phyloP scores from a whole-genome alignment of 2,113 vertebrate species.

The Cochlearius cochlearius region DNA sequence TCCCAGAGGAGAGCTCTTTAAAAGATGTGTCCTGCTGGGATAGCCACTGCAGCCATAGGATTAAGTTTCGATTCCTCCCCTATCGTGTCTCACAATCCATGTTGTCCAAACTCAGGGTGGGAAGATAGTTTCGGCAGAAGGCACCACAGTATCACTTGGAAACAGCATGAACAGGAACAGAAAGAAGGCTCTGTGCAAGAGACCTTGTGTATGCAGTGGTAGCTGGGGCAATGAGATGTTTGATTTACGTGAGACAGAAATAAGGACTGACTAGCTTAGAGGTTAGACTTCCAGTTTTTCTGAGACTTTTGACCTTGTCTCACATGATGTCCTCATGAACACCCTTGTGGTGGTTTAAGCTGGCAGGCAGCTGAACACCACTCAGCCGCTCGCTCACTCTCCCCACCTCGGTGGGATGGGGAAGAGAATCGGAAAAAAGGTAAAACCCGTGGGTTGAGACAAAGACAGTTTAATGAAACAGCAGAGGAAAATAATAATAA shows the following conservation, averaged over 20 bases:
- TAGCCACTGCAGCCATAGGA: not conserved
- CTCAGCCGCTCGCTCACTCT: too few relatives aligned
- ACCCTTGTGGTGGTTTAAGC: too few relatives aligned
- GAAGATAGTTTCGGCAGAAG: not conserved
- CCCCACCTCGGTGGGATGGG: too few relatives aligned
- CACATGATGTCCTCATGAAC: rapidly evolving
- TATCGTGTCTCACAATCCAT: not conserved
- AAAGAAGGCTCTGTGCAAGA: not conserved
- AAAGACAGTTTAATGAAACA: too few relatives aligned
- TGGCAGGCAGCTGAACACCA: too few relatives aligned
- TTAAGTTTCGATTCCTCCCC: not conserved
- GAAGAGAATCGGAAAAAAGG: too few relatives aligned
- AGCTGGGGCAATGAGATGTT: not conserved
- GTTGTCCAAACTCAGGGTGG: not conserved
- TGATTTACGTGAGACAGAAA: not conserved
- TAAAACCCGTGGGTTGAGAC: too few relatives aligned
- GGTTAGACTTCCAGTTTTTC: not conserved
- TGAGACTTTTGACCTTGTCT: not conserved
- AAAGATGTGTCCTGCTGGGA: not conserved
- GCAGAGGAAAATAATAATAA: too few relatives aligned
- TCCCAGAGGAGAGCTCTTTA: not conserved
- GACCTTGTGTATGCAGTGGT: not conserved
- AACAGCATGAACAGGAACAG: not conserved
- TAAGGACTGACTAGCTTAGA: not conserved
- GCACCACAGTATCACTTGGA: not conserved